Conservation (phyloP, 2,113 vertebrate species). For the Scomber japonicus region DNA sequence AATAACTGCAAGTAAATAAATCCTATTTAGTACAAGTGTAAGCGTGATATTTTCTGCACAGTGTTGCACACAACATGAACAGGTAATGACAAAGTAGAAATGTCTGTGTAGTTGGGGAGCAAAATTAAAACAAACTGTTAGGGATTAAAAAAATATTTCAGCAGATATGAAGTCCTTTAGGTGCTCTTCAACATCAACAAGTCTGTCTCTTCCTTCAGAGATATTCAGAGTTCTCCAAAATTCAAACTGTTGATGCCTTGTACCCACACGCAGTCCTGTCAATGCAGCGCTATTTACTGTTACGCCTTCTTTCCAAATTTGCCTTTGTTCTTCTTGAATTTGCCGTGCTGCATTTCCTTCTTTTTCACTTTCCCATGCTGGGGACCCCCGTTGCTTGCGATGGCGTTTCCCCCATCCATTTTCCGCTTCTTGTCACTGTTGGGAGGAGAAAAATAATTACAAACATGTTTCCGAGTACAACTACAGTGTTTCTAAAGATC, state of each 20-base stretch:
- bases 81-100: neutral
- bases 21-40: slow-evolving; percentile 32
- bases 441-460: slow-evolving; percentile 28
- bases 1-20: slow-evolving; percentile 39
- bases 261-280: neutral
- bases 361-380: slow-evolving; percentile 63
- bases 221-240: neutral
- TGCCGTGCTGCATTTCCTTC: slow-evolving; percentile 85
- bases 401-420: slow-evolving; percentile 72
- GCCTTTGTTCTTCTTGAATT: slow-evolving; percentile 88
- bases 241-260: neutral
- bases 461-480: slow-evolving; percentile 1
- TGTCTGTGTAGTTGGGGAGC: neutral
- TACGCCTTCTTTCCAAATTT: slow-evolving; percentile 78
- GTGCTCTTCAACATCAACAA: neutral
- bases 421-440: slow-evolving; percentile 95
- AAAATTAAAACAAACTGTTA: neutral
- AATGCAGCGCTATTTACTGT: neutral
- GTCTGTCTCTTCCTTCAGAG: neutral
- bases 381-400: slow-evolving; percentile 62
- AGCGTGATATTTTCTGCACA: slow-evolving; percentile 29
- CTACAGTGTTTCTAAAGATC: neutral
- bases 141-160: slow-evolving; percentile 7
- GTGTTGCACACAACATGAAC: slow-evolving; percentile 13
- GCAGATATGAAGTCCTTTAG: neutral